phyloP scores from a whole-genome alignment of 1,140 invertebrate genomes.

The Aphaenogaster rudis region DNA sequence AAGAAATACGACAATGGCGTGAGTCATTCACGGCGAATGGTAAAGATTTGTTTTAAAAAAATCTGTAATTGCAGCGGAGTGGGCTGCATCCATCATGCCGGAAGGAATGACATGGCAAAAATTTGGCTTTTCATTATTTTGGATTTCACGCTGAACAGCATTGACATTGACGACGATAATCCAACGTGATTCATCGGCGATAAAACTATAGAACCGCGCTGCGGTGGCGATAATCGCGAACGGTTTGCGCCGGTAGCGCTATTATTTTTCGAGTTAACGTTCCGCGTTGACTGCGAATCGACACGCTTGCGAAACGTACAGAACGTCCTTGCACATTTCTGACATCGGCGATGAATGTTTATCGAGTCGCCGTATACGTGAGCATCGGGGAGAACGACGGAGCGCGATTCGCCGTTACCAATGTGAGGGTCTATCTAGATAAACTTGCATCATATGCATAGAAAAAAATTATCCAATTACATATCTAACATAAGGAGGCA shows the following conservation, averaged over 20 bases:
- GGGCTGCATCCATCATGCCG: not conserved
- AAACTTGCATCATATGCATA: too few species aligned
- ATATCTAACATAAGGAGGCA: too few species aligned
- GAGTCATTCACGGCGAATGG: not conserved
- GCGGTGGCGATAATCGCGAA: not conserved
- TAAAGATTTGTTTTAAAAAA: not conserved
- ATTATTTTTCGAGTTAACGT: constrained; percentile 6
- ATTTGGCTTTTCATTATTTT: constrained; percentile 4
- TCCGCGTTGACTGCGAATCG: not conserved
- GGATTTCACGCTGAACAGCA: not conserved
- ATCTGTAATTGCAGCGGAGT: too few species aligned
- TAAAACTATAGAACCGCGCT: not conserved
- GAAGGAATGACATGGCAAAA: not conserved
- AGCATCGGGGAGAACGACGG: not conserved
- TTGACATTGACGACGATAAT: not conserved
- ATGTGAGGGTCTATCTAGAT: too few species aligned
- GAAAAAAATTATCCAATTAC: too few species aligned
- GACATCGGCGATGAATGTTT: not conserved
- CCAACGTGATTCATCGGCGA: constrained; percentile 9
- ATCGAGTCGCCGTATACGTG: not conserved
- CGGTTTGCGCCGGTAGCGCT: not conserved
- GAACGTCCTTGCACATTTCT: not conserved
- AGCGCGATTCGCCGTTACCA: not conserved
- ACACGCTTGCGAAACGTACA: not conserved
- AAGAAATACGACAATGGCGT: not conserved